Conservation (phyloP, 2,888 invertebrate genomes). For the Agrilus cyanescens region DNA sequence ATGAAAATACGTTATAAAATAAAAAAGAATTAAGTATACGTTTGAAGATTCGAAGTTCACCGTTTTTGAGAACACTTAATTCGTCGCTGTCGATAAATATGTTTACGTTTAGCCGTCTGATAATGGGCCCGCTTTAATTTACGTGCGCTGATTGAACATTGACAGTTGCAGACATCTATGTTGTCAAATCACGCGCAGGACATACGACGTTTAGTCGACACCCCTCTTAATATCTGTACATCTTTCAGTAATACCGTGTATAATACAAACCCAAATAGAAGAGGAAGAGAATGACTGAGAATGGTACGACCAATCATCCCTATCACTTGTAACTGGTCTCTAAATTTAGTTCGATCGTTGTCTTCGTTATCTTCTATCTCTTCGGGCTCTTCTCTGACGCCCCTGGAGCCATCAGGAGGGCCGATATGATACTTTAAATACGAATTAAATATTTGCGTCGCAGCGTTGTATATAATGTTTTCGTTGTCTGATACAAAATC, state of each 20-base stretch:
- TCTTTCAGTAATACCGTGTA: too few relatives aligned
- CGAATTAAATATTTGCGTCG: constrained; percentile 58
- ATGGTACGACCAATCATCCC: constrained; percentile 53
- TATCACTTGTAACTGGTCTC: constrained; percentile 64
- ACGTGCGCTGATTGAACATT: too few relatives aligned
- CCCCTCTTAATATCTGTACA: neutral
- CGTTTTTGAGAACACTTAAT: too few relatives aligned
- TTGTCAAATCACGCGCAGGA: too few relatives aligned
- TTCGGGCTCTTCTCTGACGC: constrained; percentile 33
- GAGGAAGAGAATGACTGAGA: constrained; percentile 50
- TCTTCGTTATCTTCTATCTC: constrained; percentile 56
- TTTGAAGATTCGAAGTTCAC: too few relatives aligned
- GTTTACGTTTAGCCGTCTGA: too few relatives aligned
- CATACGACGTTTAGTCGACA: too few relatives aligned
- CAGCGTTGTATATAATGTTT: constrained; percentile 26
- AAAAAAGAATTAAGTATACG: too few relatives aligned
- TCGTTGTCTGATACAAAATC: constrained; percentile 23
- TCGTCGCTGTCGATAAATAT: too few relatives aligned
- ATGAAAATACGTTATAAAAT: too few relatives aligned
- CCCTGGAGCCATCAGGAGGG: constrained; percentile 64
- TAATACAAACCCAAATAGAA: constrained; percentile 42
- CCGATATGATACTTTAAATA: constrained; percentile 71
- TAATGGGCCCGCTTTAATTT: too few relatives aligned
- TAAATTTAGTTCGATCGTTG: constrained; percentile 51
- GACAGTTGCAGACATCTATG: too few relatives aligned